Evolutionary conservation across 1,140 invertebrate genomes (phyloP).

Genomic region (Archivesica marissinica): DNA sequence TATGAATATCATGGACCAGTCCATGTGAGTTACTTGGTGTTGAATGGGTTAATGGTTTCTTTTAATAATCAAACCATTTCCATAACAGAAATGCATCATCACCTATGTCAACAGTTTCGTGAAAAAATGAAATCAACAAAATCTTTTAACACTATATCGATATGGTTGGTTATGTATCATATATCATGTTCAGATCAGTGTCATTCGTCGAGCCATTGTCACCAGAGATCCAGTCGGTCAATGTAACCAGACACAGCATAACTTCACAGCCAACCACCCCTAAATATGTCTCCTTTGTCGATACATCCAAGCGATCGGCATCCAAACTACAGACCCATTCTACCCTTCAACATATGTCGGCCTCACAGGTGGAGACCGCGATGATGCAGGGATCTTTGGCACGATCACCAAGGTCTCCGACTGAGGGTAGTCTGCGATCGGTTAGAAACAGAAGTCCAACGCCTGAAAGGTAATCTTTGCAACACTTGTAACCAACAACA

Average conservation of each 20-base stretch:
- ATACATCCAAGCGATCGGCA: constrained; percentile 17
- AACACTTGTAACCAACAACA: too few species aligned
- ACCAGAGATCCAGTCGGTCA: not conserved
- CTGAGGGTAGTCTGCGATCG: constrained; percentile 16
- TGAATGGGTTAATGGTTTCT: too few species aligned
- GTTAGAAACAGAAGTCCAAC: constrained; percentile 56
- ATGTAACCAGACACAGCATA: not conserved
- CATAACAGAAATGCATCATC: too few species aligned
- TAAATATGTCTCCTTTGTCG: constrained; percentile 45
- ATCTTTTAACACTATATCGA: too few species aligned
- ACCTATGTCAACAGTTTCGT: too few species aligned
- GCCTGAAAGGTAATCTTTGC: constrained; percentile 50
- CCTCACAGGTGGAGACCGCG: not conserved
- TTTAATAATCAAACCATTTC: too few species aligned
- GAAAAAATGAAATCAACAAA: too few species aligned
- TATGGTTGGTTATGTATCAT: too few species aligned
- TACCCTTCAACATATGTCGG: constrained; percentile 36
- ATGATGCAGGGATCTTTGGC: not conserved
- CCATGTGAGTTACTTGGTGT: too few species aligned
- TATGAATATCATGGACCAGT: too few species aligned
- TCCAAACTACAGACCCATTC: constrained; percentile 34
- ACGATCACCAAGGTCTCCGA: not conserved
- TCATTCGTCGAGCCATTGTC: constrained; percentile 43
- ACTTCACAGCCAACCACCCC: constrained; percentile 33
- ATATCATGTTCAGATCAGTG: constrained; percentile 31